A percentile compares a stretch with the other conserved stretches of the same genome.
phyloP scores from a whole-genome alignment of 2,797 vertebrate genomes.

The Propithecus perrieri region DNA sequence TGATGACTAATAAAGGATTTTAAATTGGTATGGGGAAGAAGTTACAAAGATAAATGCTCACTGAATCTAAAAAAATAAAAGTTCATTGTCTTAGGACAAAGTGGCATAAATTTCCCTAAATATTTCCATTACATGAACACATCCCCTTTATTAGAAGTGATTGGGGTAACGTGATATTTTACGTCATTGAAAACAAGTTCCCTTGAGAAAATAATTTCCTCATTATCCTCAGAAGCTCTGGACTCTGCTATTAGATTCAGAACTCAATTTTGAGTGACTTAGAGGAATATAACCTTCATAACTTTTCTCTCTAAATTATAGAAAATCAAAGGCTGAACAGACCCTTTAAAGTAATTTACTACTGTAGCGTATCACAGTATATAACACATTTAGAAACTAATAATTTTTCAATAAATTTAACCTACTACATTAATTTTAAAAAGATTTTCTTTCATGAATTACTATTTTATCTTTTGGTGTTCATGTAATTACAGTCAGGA shows the following conservation, averaged over 20 bases:
- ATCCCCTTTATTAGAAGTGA: constrained; percentile 17
- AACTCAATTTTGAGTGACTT: constrained; percentile 59
- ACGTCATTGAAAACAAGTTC: constrained; percentile 24
- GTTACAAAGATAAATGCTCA: neutral
- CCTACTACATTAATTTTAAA: neutral
- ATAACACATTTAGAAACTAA: neutral
- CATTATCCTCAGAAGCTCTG: neutral
- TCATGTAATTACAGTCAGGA: neutral
- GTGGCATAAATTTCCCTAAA: neutral
- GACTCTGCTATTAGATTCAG: neutral
- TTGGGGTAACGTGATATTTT: neutral
- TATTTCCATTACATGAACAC: neutral
- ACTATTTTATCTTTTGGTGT: neutral
- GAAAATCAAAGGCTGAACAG: neutral
- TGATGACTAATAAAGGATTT: neutral
- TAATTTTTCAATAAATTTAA: constrained; percentile 36
- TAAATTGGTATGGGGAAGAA: neutral
- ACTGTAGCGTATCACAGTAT: neutral
- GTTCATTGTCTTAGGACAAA: constrained; percentile 15
- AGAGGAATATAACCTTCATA: neutral
- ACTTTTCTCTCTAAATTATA: constrained; percentile 3
- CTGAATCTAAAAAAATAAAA: neutral
- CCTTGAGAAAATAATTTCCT: constrained; percentile 25
- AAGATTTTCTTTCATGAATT: constrained; percentile 3
- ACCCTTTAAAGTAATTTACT: neutral